Percentiles rank a stretch among this genome's conserved stretches.
These are phyloP conservation scores for Epirrita christyi DNA, from an alignment of 2,888 invertebrate genomes.

Conservation along the genomic window DNA sequence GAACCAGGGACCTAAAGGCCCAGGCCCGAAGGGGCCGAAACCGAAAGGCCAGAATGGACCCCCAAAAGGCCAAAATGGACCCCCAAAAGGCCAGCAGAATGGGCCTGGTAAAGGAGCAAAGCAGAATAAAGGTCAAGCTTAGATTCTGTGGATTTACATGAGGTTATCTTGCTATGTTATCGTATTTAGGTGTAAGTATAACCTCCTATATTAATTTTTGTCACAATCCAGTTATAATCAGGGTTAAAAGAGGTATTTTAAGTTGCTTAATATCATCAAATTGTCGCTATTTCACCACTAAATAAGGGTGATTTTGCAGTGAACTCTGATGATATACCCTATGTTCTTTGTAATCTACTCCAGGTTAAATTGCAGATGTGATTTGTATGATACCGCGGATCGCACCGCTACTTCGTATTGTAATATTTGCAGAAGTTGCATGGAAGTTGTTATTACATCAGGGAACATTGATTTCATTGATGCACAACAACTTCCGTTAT, in stretches of 20 bases:
- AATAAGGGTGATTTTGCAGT: background rate
- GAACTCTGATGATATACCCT: slow-evolving; percentile 3
- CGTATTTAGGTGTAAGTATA: background rate
- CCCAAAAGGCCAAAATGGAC: slow-evolving; percentile 18
- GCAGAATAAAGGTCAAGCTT: slow-evolving; percentile 20
- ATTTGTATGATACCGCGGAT: slow-evolving; percentile 34
- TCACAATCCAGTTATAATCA: too few relatives aligned
- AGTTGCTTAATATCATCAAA: slow-evolving; percentile 1
- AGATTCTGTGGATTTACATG: slow-evolving; percentile 2
- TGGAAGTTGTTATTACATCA: slow-evolving; percentile 7
- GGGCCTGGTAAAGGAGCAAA: slow-evolving; percentile 32
- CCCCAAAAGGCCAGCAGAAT: slow-evolving; percentile 35
- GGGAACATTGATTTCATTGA: background rate
- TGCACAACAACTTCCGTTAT: slow-evolving; percentile 1
- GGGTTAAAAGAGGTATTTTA: background rate
- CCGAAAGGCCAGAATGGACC: slow-evolving; percentile 18
- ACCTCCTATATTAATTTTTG: background rate
- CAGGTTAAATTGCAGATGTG: slow-evolving; percentile 28
- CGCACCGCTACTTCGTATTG: slow-evolving; percentile 24
- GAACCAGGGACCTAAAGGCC: slow-evolving; percentile 34
- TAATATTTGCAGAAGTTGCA: slow-evolving; percentile 10
- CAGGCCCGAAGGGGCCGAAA: slow-evolving; percentile 44
- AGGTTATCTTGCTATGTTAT: background rate
- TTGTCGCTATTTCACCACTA: background rate
- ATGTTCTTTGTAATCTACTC: slow-evolving; percentile 17